These are phyloP conservation scores for Pseudomugil gertrudae DNA, from an alignment of 2,797 vertebrate species.

Conservation along the genomic window DNA sequence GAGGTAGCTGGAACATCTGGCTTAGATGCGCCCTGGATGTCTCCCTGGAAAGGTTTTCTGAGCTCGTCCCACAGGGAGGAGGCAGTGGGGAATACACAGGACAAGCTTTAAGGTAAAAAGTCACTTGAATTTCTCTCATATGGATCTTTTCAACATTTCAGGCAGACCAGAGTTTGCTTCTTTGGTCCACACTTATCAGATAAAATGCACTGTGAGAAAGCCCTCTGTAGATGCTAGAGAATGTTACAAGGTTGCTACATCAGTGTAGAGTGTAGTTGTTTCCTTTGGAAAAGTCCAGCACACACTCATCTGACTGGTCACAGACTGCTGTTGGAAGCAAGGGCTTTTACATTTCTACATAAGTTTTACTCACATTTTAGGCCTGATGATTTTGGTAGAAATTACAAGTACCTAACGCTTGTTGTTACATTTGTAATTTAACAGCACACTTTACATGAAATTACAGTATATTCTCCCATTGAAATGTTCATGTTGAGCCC, in stretches of 20 bases:
- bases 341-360: constrained; percentile 22
- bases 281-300: background rate
- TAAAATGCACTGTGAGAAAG: background rate
- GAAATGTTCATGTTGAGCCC: constrained; percentile 37
- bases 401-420: constrained; percentile 29
- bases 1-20: too few relatives aligned
- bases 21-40: too few relatives aligned
- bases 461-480: constrained; percentile 26
- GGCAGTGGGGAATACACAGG: too few relatives aligned
- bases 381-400: constrained; percentile 29
- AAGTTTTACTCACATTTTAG: constrained; percentile 33
- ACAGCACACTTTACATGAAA: constrained; percentile 37
- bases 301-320: background rate
- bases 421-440: constrained; percentile 28
- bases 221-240: background rate
- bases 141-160: too few relatives aligned
- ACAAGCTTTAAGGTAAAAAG: too few relatives aligned
- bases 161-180: too few relatives aligned
- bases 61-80: too few relatives aligned
- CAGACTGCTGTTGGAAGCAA: background rate
- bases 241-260: background rate
- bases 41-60: too few relatives aligned
- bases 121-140: too few relatives aligned
- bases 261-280: background rate
- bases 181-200: too few relatives aligned